phyloP scores from a whole-genome alignment of 2,113 vertebrate species.

The Rhizomys pruinosus region DNA sequence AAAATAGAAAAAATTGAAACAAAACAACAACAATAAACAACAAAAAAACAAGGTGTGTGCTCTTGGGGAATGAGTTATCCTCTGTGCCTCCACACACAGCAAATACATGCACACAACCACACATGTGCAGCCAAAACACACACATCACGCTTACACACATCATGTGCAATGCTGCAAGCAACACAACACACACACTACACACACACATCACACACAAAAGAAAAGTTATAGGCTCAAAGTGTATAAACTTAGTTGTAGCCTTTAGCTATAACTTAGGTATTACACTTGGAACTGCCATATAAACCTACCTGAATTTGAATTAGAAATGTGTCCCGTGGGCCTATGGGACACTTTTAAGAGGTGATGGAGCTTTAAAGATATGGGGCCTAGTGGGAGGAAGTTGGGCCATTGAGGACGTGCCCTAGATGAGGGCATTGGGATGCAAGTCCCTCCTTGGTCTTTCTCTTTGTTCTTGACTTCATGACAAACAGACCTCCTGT shows the following conservation, averaged over 20 bases:
- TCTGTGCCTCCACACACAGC: not conserved
- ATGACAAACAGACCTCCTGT: no score
- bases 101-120: no score
- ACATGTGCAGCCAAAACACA: no score
- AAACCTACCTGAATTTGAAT: not conserved
- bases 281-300: not conserved
- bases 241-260: not conserved
- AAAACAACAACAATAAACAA: no score
- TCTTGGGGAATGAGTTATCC: not conserved
- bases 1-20: no score
- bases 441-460: not conserved
- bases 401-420: not conserved
- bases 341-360: not conserved
- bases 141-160: no score
- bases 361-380: not conserved
- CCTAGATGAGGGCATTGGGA: not conserved
- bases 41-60: no score
- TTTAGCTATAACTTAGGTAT: not conserved
- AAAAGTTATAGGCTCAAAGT: not conserved
- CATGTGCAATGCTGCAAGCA: no score
- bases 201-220: not conserved
- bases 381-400: not conserved
- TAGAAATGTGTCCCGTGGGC: not conserved
- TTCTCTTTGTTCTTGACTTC: not conserved
- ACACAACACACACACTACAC: no score